Percentiles rank a stretch among this genome's conserved stretches.
phyloP scores from a whole-genome alignment of 2,113 vertebrate genomes.

The Struthio camelus region DNA sequence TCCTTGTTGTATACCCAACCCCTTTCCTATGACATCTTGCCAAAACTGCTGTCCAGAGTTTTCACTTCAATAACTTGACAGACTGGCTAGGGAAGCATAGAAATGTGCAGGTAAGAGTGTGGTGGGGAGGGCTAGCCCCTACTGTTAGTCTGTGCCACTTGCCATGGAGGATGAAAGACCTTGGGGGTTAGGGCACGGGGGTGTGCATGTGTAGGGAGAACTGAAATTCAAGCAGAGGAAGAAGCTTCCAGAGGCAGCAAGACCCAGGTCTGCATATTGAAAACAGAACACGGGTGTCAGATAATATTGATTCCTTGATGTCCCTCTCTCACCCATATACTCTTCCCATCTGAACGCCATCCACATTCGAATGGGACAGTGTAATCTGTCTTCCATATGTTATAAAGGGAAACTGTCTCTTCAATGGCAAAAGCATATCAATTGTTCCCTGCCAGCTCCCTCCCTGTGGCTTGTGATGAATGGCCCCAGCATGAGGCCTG shows the following conservation, averaged over 20 bases:
- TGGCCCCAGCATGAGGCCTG: constrained; percentile 59
- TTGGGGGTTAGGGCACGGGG: not conserved
- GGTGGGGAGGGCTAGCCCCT: not conserved
- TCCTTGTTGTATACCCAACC: not conserved
- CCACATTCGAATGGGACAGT: not conserved
- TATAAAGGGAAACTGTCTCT: constrained; percentile 56
- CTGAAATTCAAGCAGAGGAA: not conserved
- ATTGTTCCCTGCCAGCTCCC: constrained; percentile 51
- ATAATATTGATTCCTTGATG: constrained; percentile 1
- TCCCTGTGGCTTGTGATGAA: constrained; percentile 45
- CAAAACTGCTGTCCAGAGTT: not conserved
- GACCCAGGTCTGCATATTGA: not conserved
- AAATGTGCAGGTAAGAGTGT: not conserved
- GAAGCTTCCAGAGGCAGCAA: not conserved
- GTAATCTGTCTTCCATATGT: constrained; percentile 69
- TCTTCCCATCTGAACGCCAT: constrained; percentile 21
- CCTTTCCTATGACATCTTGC: not conserved
- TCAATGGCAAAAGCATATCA: constrained; percentile 47
- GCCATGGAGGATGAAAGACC: not conserved
- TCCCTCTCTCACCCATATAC: not conserved
- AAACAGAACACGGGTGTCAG: constrained; percentile 20
- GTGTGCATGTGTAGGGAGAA: not conserved
- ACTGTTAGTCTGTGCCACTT: not conserved
- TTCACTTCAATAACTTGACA: not conserved
- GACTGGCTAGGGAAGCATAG: not conserved